Evolutionary conservation across 64 coral and sea anemone species (phyloP).

Genomic region (Montipora foliosa): DNA sequence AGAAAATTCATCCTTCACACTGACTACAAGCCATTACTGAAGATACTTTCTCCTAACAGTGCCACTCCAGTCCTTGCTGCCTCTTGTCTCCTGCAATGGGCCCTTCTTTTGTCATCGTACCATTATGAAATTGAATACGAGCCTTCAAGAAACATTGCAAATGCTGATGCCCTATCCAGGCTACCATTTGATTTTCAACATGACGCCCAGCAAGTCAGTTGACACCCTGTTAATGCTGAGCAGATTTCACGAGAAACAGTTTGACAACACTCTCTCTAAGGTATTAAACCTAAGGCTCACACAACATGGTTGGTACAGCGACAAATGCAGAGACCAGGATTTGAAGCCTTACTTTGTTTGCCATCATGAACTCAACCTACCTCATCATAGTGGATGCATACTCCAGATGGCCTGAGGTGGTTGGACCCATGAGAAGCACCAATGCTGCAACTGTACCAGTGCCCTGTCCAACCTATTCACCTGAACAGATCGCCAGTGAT

Average conservation of each 20-base stretch:
- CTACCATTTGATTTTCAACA: neutral
- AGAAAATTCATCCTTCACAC: conserved; percentile 20
- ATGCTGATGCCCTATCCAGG: conserved; percentile 4
- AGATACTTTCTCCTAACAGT: conserved; percentile 40
- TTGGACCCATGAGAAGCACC: conserved; percentile 39
- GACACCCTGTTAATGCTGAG: conserved; percentile 31
- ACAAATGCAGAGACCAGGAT: neutral
- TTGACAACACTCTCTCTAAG: conserved; percentile 13
- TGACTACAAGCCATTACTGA: neutral
- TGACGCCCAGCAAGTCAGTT: neutral
- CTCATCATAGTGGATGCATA: conserved; percentile 12
- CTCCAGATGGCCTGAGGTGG: conserved; percentile 35
- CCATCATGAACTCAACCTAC: neutral
- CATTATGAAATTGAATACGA: neutral
- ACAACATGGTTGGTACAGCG: conserved; percentile 4
- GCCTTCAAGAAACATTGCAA: neutral
- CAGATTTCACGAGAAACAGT: conserved; percentile 21
- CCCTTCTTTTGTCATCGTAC: conserved; percentile 45
- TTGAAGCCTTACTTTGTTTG: neutral
- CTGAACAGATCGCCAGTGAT: conserved; percentile 45
- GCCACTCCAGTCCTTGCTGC: conserved; percentile 44
- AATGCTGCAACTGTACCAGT: neutral
- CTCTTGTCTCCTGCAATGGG: conserved; percentile 47
- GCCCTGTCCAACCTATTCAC: neutral
- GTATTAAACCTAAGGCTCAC: neutral